phyloP scores from a whole-genome alignment of 1,140 invertebrate species.

The Drosophila triauraria region DNA sequence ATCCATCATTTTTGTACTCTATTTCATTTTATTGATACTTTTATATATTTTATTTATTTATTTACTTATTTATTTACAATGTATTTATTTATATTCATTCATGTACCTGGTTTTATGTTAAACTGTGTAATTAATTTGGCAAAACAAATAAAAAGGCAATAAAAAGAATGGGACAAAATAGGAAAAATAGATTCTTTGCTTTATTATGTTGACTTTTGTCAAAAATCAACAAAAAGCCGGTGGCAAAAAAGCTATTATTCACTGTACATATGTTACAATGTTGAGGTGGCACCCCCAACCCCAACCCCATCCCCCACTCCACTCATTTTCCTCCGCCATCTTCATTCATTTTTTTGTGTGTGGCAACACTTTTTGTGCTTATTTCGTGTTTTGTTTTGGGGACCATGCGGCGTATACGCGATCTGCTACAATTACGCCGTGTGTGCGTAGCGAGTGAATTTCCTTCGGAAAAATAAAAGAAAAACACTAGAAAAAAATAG shows the following conservation, averaged over 20 bases:
- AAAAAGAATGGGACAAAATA: neutral
- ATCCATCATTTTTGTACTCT: no score
- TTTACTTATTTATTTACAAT: no score
- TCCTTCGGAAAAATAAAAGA: constrained; percentile 27
- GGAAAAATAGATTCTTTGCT: neutral
- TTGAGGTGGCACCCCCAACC: constrained; percentile 2
- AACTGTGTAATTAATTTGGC: neutral
- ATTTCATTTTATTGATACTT: no score
- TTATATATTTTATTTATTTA: no score
- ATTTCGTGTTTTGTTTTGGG: constrained; percentile 16
- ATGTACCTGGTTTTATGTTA: no score
- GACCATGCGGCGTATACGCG: constrained; percentile 68
- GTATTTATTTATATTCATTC: no score
- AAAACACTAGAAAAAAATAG: neutral
- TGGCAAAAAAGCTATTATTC: constrained; percentile 12
- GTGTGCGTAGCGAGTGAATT: constrained; percentile 49
- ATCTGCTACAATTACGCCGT: constrained; percentile 69
- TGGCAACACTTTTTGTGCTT: constrained; percentile 55
- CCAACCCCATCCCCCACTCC: neutral
- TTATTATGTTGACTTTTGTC: neutral
- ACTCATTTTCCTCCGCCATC: no score
- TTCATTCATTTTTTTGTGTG: constrained; percentile 39
- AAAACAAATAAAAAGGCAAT: neutral
- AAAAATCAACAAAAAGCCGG: constrained; percentile 1
- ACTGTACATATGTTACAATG: constrained; percentile 32